phyloP scores from a whole-genome alignment of 2,888 invertebrate species.

The Phymatocera aterrima region DNA sequence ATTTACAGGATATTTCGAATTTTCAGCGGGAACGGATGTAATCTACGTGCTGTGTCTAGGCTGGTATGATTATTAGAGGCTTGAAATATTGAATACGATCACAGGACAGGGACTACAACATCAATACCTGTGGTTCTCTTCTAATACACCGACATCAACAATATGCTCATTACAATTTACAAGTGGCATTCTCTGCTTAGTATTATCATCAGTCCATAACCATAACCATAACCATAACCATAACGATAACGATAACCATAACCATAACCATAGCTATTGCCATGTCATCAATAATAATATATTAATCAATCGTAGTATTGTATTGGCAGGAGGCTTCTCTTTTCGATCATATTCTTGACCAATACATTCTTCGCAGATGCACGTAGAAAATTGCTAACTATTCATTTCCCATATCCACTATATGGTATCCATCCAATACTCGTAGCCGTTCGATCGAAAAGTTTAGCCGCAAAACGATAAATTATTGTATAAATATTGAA shows the following conservation, averaged over 20 bases:
- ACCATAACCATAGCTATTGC: conserved; percentile 31
- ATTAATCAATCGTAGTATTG: not conserved
- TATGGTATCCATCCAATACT: not conserved
- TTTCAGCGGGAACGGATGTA: not conserved
- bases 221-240: conserved; percentile 12
- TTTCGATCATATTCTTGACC: not conserved
- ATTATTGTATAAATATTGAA: not conserved
- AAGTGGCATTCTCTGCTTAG: conserved; percentile 35
- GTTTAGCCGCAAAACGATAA: not conserved
- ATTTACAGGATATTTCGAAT: conserved; percentile 15
- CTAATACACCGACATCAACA: conserved; percentile 8
- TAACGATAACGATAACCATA: no score
- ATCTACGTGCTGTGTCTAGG: conserved; percentile 2
- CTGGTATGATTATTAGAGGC: not conserved
- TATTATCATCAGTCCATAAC: conserved; percentile 32
- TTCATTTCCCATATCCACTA: not conserved
- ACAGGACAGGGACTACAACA: conserved; percentile 30
- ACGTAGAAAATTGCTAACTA: not conserved
- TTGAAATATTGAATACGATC: not conserved
- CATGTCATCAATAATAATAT: conserved; percentile 13
- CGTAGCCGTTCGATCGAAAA: conserved; percentile 6
- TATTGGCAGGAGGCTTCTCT: not conserved
- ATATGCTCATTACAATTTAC: conserved; percentile 31
- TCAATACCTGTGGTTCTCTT: conserved; percentile 39
- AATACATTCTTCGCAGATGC: no score